Conservation (phyloP, 2,797 vertebrate genomes). For the Spinibarbus caldwelli region DNA sequence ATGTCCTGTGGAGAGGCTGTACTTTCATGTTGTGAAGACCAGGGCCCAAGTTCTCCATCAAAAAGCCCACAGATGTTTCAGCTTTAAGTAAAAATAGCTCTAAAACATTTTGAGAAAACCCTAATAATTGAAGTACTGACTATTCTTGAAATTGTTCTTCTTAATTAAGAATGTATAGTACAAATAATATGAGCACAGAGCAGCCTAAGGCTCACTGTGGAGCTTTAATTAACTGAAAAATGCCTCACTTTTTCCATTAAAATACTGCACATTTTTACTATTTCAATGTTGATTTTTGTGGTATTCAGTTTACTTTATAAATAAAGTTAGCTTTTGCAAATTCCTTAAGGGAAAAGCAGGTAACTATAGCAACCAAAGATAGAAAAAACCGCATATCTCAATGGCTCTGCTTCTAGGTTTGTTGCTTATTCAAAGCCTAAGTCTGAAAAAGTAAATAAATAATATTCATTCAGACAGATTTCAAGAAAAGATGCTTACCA, state of each 20-base stretch:
- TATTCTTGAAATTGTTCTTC: constrained; percentile 12
- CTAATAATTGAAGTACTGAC: not conserved
- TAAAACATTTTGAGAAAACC: not conserved
- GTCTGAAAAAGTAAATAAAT: not conserved
- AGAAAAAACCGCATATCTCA: not conserved
- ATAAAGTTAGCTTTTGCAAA: not conserved
- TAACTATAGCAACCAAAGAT: not conserved
- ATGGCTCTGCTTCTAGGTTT: not conserved
- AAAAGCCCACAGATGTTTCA: constrained; percentile 14
- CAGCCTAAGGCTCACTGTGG: constrained; percentile 72
- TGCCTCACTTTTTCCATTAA: constrained; percentile 7
- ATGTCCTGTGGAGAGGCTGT: not conserved
- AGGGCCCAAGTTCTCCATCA: constrained; percentile 13
- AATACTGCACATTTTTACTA: constrained; percentile 2
- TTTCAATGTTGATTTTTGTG: constrained; percentile 3
- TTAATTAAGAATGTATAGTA: constrained; percentile 31
- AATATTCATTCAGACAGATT: constrained; percentile 10
- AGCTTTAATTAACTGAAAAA: constrained; percentile 40
- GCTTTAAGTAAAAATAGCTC: not conserved
- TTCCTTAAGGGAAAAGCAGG: not conserved
- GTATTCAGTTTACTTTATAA: constrained; percentile 4
- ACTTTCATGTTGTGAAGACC: constrained; percentile 35
- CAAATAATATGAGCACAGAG: constrained; percentile 60
- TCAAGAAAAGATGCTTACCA: constrained; percentile 79
- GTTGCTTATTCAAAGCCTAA: not conserved